Conservation (phyloP, 2,888 invertebrate genomes). For the Hirtodrosophila confusa region DNA sequence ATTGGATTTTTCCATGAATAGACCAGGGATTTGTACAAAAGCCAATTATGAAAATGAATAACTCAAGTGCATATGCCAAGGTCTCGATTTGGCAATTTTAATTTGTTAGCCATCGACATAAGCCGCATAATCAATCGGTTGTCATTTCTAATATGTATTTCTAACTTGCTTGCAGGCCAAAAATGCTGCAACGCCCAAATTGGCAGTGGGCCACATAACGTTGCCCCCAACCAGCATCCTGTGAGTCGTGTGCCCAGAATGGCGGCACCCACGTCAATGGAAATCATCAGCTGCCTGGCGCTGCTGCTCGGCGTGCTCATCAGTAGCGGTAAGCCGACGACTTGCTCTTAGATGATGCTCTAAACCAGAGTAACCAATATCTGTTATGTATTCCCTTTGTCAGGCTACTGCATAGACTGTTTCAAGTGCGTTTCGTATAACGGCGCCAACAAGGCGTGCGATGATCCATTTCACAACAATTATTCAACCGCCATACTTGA, state of each 20-base stretch:
- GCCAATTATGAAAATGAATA: conserved; percentile 54
- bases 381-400: not conserved
- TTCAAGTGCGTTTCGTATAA: conserved; percentile 98
- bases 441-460: conserved; percentile 92
- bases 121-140: conserved; percentile 56
- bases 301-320: conserved; percentile 60
- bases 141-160: conserved; percentile 28
- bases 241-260: conserved; percentile 37
- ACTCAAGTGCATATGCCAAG: conserved; percentile 26
- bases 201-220: conserved; percentile 57
- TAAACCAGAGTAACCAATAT: not conserved
- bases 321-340: conserved; percentile 55
- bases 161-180: conserved; percentile 40
- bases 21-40: conserved; percentile 47
- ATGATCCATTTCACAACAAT: conserved; percentile 98
- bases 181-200: conserved; percentile 44
- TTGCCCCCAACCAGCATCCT: conserved; percentile 22
- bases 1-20: conserved; percentile 39
- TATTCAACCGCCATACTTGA: conserved; percentile 92
- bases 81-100: conserved; percentile 45
- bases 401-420: conserved; percentile 92
- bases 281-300: conserved; percentile 58
- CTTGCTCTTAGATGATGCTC: not conserved
- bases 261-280: conserved; percentile 56
- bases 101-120: conserved; percentile 36